phyloP scores from a whole-genome alignment of 2,113 vertebrate species.

The Anarrhichthys ocellatus region DNA sequence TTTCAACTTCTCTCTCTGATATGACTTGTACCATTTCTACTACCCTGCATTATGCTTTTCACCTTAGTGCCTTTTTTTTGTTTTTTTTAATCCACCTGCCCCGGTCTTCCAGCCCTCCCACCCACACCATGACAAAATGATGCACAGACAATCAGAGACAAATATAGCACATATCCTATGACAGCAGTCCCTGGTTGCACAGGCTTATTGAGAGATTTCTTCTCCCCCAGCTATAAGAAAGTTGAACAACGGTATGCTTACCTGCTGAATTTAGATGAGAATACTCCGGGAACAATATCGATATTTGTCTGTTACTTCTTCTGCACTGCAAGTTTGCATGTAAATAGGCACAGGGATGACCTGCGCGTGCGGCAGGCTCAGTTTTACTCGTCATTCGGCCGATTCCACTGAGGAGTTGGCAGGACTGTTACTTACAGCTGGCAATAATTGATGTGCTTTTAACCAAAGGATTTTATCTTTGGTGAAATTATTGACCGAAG shows the following conservation, averaged over 20 bases:
- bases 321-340: slow-evolving; percentile 70
- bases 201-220: slow-evolving; percentile 34
- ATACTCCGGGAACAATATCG: slow-evolving; percentile 37
- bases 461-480: slow-evolving; percentile 83
- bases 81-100: slow-evolving; percentile 32
- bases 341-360: slow-evolving; percentile 70
- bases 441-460: slow-evolving; percentile 81
- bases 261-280: slow-evolving; percentile 66
- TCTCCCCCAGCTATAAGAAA: slow-evolving; percentile 34
- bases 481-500: slow-evolving; percentile 78
- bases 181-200: slow-evolving; percentile 47
- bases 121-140: slow-evolving; percentile 40
- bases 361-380: slow-evolving; percentile 25
- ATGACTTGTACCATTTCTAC: slow-evolving; percentile 50
- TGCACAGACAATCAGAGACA: slow-evolving; percentile 76
- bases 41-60: slow-evolving; percentile 61
- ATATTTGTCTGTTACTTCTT: slow-evolving; percentile 51
- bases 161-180: slow-evolving; percentile 63
- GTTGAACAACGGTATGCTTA: slow-evolving; percentile 72
- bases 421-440: slow-evolving; percentile 71
- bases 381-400: slow-evolving; percentile 44
- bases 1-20: slow-evolving; percentile 39
- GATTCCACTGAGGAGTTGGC: slow-evolving; percentile 56
- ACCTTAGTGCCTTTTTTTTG: slow-evolving; percentile 76
- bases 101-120: slow-evolving; percentile 60